A percentile compares a stretch with the other conserved stretches of the same genome.
phyloP scores from a whole-genome alignment of 2,113 vertebrate species.

The Salvelinus fontinalis region DNA sequence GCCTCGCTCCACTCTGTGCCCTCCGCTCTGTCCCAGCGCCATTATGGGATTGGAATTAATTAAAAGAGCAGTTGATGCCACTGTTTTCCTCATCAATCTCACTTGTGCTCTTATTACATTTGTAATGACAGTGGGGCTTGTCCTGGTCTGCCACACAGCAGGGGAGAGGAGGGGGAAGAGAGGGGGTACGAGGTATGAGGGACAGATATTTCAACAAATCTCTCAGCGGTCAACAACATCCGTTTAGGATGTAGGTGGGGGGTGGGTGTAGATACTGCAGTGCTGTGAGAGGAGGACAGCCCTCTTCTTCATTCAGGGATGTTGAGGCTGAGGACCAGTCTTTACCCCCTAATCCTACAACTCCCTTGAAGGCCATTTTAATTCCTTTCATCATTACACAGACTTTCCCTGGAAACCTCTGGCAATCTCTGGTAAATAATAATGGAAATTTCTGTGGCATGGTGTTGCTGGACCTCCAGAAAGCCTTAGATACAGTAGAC shows the following conservation, averaged over 20 bases:
- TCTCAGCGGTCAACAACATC: slow-evolving; percentile 54
- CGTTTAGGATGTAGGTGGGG: not conserved
- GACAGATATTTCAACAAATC: slow-evolving; percentile 56
- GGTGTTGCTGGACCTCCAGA: no score
- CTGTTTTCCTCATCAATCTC: slow-evolving; percentile 73
- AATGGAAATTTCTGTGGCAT: no score
- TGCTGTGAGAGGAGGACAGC: not conserved
- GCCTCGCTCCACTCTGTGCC: slow-evolving; percentile 53
- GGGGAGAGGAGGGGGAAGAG: not conserved
- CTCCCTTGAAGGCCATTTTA: slow-evolving; percentile 68
- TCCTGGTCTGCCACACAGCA: slow-evolving; percentile 50
- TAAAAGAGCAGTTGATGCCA: slow-evolving; percentile 74
- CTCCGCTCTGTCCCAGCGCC: slow-evolving; percentile 61
- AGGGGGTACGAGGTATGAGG: slow-evolving; percentile 34
- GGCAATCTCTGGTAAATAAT: slow-evolving; percentile 56
- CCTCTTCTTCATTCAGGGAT: slow-evolving; percentile 5
- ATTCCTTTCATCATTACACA: slow-evolving; percentile 72
- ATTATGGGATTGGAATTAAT: slow-evolving; percentile 75
- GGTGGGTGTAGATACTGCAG: not conserved
- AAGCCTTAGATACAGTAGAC: no score
- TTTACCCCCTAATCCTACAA: slow-evolving; percentile 64
- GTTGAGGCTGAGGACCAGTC: slow-evolving; percentile 40
- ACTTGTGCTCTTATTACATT: slow-evolving; percentile 74
- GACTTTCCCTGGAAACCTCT: slow-evolving; percentile 48
- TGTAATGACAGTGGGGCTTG: slow-evolving; percentile 67